A percentile compares a stretch with the other conserved stretches of the same genome.
phyloP scores from a whole-genome alignment of 2,113 vertebrate genomes.

The Kryptolebias marmoratus region DNA sequence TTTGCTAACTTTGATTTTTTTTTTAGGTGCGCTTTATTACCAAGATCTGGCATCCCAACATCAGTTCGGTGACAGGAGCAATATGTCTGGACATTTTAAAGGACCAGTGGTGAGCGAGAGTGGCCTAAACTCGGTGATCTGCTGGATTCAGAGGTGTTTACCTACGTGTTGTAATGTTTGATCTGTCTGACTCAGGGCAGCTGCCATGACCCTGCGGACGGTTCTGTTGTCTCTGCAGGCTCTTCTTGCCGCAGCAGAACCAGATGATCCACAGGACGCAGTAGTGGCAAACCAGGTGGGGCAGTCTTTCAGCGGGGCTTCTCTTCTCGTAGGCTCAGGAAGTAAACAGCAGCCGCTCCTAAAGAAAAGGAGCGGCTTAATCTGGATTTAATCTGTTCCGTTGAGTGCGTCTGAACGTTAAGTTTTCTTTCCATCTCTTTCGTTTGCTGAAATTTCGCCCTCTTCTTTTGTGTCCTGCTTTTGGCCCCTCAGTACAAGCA shows the following conservation, averaged over 20 bases:
- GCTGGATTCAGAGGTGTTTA: not conserved
- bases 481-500: slow-evolving; percentile 90
- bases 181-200: slow-evolving; percentile 84
- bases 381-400: not conserved
- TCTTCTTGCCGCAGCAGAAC: slow-evolving; percentile 94
- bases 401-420: not conserved
- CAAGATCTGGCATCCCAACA: slow-evolving; percentile 99
- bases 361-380: not conserved
- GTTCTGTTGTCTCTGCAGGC: slow-evolving; percentile 97
- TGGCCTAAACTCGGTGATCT: not conserved
- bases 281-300: slow-evolving; percentile 98
- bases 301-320: not conserved
- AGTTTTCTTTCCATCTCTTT: not conserved
- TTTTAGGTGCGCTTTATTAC: slow-evolving; percentile 97
- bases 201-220: slow-evolving; percentile 97
- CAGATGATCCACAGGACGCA: slow-evolving; percentile 97
- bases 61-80: slow-evolving; percentile 98
- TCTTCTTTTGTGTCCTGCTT: not conserved
- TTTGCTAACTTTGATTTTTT: not conserved
- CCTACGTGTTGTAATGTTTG: slow-evolving; percentile 8
- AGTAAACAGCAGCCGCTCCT: not conserved
- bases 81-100: slow-evolving; percentile 99
- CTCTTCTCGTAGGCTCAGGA: no score
- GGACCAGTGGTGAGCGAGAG: slow-evolving; percentile 94
- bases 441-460: not conserved